Conservation (phyloP, 2,113 vertebrate species). For the Nansenia antarctica region DNA sequence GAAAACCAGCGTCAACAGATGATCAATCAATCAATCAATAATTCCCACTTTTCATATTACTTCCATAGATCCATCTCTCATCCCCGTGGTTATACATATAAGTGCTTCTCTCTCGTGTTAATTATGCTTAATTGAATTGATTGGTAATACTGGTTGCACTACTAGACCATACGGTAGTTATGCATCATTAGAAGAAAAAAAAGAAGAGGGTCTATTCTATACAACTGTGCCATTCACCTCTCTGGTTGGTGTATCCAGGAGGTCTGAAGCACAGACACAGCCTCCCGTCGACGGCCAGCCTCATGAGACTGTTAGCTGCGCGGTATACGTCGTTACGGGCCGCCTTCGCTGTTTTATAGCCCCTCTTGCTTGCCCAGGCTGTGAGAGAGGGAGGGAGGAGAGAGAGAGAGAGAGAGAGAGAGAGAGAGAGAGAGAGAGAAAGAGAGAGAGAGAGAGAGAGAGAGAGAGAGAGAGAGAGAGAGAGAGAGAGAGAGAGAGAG, state of each 20-base stretch:
- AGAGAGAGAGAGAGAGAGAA: neutral
- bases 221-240: slow-evolving; percentile 75
- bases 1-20: too few relatives aligned
- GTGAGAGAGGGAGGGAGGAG: slow-evolving; percentile 12
- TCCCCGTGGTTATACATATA: too few relatives aligned
- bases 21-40: too few relatives aligned
- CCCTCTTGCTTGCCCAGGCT: slow-evolving; percentile 91
- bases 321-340: slow-evolving; percentile 87
- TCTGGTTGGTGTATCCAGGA: slow-evolving; percentile 79
- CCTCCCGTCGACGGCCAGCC: slow-evolving; percentile 84
- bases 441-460: neutral
- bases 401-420: neutral
- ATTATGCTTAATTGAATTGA: too few relatives aligned
- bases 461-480: neutral
- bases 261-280: slow-evolving; percentile 85
- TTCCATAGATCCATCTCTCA: too few relatives aligned
- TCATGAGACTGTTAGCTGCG: slow-evolving; percentile 87
- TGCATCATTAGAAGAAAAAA: too few relatives aligned
- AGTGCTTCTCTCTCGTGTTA: too few relatives aligned
- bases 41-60: too few relatives aligned
- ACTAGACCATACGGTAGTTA: too few relatives aligned
- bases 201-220: too few relatives aligned
- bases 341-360: slow-evolving; percentile 88
- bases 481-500: neutral
- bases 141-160: too few relatives aligned